phyloP scores from a whole-genome alignment of 2,797 vertebrate genomes.

The Neosilurus mollespiculum region DNA sequence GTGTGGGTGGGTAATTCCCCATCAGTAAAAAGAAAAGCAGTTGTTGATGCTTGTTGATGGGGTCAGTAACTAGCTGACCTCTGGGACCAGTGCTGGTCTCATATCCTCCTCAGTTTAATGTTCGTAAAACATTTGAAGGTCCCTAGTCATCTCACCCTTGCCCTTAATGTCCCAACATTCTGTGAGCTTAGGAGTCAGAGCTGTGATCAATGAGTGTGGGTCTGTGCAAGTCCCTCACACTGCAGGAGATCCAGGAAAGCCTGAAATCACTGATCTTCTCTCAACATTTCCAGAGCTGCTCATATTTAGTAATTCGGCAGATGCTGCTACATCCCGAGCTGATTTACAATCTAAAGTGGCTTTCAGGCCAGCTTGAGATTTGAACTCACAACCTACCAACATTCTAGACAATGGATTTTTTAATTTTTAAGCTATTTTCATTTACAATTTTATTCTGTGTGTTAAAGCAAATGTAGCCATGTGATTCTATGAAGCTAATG shows the following conservation, averaged over 20 bases:
- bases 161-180: not conserved
- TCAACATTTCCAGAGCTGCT: not conserved
- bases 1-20: constrained; percentile 1
- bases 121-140: constrained; percentile 15
- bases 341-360: not conserved
- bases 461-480: not conserved
- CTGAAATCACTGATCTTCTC: not conserved
- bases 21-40: constrained; percentile 21
- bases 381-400: not conserved
- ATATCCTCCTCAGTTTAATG: constrained; percentile 24
- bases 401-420: not conserved
- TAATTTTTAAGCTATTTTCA: not conserved
- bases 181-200: not conserved
- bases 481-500: not conserved
- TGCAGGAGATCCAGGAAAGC: constrained; percentile 12
- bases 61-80: constrained; percentile 24
- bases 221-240: not conserved
- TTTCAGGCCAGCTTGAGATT: not conserved
- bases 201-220: constrained; percentile 1
- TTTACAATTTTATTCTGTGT: not conserved
- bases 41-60: constrained; percentile 15
- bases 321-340: not conserved
- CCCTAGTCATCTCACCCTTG: constrained; percentile 23
- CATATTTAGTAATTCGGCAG: not conserved
- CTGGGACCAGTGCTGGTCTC: constrained; percentile 7